Conservation (phyloP, 2,797 vertebrate species). For the Spondyliosoma cantharus region DNA sequence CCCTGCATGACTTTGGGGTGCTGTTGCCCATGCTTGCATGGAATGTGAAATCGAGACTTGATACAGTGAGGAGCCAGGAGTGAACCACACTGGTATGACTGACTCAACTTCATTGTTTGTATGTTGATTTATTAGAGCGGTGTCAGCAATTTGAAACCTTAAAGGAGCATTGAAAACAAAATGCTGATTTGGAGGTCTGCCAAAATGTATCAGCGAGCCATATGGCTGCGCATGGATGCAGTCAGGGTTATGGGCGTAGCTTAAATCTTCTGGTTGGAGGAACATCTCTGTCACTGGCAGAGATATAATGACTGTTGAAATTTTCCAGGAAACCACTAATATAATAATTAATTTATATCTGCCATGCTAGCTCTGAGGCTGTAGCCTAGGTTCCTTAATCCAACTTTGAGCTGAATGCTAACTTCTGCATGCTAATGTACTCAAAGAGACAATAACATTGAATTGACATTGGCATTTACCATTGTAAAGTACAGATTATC, state of each 20-base stretch:
- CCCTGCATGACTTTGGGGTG: neutral
- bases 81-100: conserved; percentile 28
- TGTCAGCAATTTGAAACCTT: conserved; percentile 33
- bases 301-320: neutral
- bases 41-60: conserved; percentile 56
- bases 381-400: no score
- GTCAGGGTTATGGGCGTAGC: neutral
- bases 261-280: neutral
- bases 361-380: neutral
- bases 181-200: conserved; percentile 33
- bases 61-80: conserved; percentile 40
- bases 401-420: neutral
- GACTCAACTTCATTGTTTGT: conserved; percentile 17
- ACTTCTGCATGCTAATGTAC: neutral
- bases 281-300: neutral
- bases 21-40: conserved; percentile 41
- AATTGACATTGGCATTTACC: neutral
- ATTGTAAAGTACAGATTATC: neutral
- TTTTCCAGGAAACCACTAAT: neutral
- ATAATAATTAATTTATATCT: neutral
- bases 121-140: conserved; percentile 36
- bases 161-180: neutral
- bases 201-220: conserved; percentile 7
- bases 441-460: neutral
- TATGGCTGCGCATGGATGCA: no score